Evolutionary conservation across 2,888 invertebrate species (phyloP).

Genomic region (Agrochola circellaris): DNA sequence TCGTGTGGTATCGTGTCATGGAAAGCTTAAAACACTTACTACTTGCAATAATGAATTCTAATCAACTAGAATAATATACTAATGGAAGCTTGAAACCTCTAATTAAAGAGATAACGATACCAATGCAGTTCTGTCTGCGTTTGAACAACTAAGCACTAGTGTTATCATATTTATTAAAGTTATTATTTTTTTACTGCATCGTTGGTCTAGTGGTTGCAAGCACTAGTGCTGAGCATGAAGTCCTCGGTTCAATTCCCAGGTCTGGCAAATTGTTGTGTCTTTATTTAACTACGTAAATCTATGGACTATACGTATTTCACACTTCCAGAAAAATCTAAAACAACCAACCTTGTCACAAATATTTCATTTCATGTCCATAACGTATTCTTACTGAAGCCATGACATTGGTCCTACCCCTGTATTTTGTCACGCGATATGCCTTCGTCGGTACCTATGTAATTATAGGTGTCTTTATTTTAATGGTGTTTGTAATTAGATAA

Average conservation of each 20-base stretch:
- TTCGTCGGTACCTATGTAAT: slow-evolving; percentile 48
- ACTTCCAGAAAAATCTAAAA: neutral
- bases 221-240: too few relatives aligned
- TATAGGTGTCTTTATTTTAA: slow-evolving; percentile 54
- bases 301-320: too few relatives aligned
- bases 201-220: too few relatives aligned
- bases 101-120: slow-evolving; percentile 14
- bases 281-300: too few relatives aligned
- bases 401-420: slow-evolving; percentile 67
- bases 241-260: too few relatives aligned
- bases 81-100: slow-evolving; percentile 3
- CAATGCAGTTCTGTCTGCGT: neutral
- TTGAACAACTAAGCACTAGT: neutral
- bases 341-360: slow-evolving; percentile 18
- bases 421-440: slow-evolving; percentile 70
- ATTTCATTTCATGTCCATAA: slow-evolving; percentile 44
- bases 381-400: slow-evolving; percentile 61
- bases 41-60: slow-evolving; percentile 15
- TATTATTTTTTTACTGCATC: neutral
- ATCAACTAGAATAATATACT: slow-evolving; percentile 11
- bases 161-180: neutral
- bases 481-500: slow-evolving; percentile 59
- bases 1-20: slow-evolving; percentile 3
- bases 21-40: slow-evolving; percentile 5
- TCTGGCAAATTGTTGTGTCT: too few relatives aligned